Evolutionary conservation across 2,113 vertebrate genomes (phyloP).

Genomic region (Chlorodrepanis virens): DNA sequence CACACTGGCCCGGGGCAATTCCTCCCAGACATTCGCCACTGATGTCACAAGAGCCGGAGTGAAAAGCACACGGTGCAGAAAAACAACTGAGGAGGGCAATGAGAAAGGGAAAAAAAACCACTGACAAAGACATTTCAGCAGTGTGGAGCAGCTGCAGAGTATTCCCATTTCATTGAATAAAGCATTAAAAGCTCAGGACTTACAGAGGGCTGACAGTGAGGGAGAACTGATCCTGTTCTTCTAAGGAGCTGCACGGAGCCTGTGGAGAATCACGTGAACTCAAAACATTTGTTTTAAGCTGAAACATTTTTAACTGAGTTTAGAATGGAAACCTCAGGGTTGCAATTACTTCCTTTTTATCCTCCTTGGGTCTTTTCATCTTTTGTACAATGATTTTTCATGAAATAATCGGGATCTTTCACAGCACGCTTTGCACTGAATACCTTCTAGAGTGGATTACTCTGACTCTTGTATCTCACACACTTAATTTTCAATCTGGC

Average conservation of each 20-base stretch:
- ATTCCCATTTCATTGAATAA: neutral
- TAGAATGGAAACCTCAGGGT: neutral
- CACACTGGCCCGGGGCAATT: constrained; percentile 51
- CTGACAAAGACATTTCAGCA: neutral
- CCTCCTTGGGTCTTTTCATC: neutral
- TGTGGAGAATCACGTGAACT: neutral
- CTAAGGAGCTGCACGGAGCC: accelerated
- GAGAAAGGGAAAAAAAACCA: neutral
- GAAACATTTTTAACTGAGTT: neutral
- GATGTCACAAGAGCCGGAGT: constrained; percentile 39
- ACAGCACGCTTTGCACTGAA: neutral
- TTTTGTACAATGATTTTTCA: neutral
- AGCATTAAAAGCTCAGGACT: neutral
- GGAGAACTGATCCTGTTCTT: neutral
- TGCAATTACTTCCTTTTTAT: neutral
- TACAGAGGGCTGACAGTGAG: neutral
- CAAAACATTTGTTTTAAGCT: neutral
- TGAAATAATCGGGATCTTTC: neutral
- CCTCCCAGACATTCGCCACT: constrained; percentile 27
- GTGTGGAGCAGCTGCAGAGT: neutral
- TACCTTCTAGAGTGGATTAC: neutral
- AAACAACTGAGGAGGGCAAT: neutral
- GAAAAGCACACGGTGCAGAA: neutral
- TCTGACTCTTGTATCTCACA: neutral
- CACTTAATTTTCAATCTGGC: neutral